These are phyloP conservation scores for Tenthredo livida DNA, from an alignment of 2,888 invertebrate species.

Conservation along the genomic window DNA sequence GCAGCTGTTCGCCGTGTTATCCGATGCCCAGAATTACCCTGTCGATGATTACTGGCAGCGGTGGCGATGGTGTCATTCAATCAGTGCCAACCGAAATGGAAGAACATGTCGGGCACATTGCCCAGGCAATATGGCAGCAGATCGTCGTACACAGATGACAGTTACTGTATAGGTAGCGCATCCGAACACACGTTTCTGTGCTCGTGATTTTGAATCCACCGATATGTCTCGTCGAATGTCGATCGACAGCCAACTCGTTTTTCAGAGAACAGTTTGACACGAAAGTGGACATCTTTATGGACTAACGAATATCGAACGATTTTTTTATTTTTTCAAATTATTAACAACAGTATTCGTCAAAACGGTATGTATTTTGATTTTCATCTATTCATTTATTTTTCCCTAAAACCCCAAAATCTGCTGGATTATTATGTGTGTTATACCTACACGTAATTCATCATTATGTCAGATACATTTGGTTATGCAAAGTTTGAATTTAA, in stretches of 20 bases:
- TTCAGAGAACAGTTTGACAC: neutral
- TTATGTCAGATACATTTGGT: neutral
- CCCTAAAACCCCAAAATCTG: neutral
- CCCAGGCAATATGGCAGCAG: slow-evolving; percentile 3
- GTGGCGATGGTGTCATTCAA: slow-evolving; percentile 22
- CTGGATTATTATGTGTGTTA: neutral
- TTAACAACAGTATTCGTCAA: neutral
- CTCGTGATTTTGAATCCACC: neutral
- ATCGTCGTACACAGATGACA: neutral
- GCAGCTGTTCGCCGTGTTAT: neutral
- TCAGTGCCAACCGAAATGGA: slow-evolving; percentile 37
- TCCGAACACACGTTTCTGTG: neutral
- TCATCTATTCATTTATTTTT: neutral
- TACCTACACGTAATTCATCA: neutral
- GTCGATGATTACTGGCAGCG: slow-evolving; percentile 31
- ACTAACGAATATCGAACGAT: neutral
- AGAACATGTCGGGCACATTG: slow-evolving; percentile 27
- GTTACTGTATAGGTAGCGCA: slow-evolving; percentile 6
- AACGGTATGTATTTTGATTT: neutral
- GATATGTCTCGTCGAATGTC: neutral
- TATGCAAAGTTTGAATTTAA: neutral
- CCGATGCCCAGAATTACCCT: slow-evolving; percentile 14
- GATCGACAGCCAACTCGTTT: neutral
- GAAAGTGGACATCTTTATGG: neutral
- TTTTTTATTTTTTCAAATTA: neutral